These are phyloP conservation scores for Maniola jurtina DNA, from an alignment of 1,140 invertebrate species.

Conservation along the genomic window DNA sequence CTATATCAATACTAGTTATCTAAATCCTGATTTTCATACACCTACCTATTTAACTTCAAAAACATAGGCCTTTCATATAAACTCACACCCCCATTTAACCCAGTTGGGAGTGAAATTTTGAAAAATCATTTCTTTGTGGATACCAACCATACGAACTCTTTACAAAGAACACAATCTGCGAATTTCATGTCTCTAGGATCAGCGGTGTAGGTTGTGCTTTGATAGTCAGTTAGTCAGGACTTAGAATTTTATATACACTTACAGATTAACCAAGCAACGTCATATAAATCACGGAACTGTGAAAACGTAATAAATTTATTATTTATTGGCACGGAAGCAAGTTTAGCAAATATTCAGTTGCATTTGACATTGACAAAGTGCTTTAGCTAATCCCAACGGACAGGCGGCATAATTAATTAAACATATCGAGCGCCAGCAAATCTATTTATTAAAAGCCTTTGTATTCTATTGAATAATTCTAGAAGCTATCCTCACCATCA, in stretches of 20 bases:
- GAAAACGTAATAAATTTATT: constrained; percentile 25
- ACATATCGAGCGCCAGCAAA: constrained; percentile 27
- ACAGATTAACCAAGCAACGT: neutral
- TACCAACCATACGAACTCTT: too few species aligned
- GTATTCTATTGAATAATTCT: constrained; percentile 12
- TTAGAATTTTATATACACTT: neutral
- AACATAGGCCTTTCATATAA: too few species aligned
- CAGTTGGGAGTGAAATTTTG: too few species aligned
- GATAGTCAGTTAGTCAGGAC: too few species aligned
- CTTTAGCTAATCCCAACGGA: constrained; percentile 32
- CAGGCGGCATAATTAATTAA: constrained; percentile 36
- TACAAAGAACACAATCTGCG: too few species aligned
- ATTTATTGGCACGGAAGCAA: constrained; percentile 29
- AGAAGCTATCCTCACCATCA: neutral
- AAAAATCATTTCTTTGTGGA: too few species aligned
- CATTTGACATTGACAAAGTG: constrained; percentile 36
- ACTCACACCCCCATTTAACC: too few species aligned
- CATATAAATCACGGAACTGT: constrained; percentile 5
- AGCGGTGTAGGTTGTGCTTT: too few species aligned
- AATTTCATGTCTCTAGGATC: too few species aligned
- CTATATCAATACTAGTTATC: too few species aligned
- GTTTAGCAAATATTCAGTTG: constrained; percentile 35
- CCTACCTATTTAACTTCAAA: too few species aligned
- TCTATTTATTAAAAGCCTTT: constrained; percentile 19
- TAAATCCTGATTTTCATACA: too few species aligned